Conservation (phyloP, 1,140 invertebrate species). For the Drosophila pruinosa region DNA sequence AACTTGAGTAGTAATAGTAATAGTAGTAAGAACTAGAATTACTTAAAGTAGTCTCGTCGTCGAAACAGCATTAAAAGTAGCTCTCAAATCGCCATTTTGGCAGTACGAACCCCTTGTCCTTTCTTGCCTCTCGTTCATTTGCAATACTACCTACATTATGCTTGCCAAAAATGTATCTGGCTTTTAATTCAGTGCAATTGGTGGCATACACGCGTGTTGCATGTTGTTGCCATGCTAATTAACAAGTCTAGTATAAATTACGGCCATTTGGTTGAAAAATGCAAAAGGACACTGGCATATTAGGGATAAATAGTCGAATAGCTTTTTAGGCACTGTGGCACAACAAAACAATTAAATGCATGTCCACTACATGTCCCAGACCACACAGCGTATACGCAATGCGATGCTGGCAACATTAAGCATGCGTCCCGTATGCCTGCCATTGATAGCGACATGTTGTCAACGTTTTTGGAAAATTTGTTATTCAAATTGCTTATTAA, state of each 20-base stretch:
- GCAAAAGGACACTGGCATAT: constrained; percentile 3
- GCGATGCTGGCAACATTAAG: constrained; percentile 44
- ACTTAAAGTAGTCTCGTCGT: no score
- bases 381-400: constrained; percentile 64
- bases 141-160: background rate
- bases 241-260: constrained; percentile 73
- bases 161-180: constrained; percentile 6
- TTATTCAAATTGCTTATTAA: constrained; percentile 82
- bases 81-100: no score
- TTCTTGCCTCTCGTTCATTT: background rate
- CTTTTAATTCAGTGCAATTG: constrained; percentile 1
- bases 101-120: no score
- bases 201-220: constrained; percentile 2
- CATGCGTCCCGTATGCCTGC: constrained; percentile 28
- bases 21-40: no score
- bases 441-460: constrained; percentile 60
- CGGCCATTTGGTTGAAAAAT: constrained; percentile 60
- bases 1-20: no score
- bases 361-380: constrained; percentile 13
- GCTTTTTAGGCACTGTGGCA: background rate
- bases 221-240: constrained; percentile 64
- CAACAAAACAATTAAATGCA: constrained; percentile 72
- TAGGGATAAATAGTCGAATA: background rate
- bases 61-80: no score
- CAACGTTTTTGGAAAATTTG: constrained; percentile 75